Evolutionary conservation across 2,797 vertebrate genomes (phyloP), one percentile per base, ranked within the genome.

Genomic region (Arrhamphus sclerolepis): DNA sequence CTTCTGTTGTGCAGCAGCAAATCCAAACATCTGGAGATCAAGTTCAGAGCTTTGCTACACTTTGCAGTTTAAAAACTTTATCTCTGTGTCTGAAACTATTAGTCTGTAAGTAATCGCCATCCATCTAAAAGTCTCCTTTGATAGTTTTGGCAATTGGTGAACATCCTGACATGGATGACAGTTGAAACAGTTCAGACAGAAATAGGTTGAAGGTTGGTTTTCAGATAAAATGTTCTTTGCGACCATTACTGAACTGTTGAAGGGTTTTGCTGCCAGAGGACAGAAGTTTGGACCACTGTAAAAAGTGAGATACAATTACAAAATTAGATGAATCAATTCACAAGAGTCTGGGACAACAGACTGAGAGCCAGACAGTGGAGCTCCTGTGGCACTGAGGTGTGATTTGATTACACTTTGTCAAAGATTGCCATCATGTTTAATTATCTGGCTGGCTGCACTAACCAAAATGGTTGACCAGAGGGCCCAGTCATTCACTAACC

Each of bases 341-440:
- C 68, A 38, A 59, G 62, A 5, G 17, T 31, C 31, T 21, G 55
- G n/a, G 72, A 56, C 42, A 56, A 39, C 57, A 80, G 68, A 70
- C 54, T 29, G 54, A 56, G 76, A 66, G 56, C 26, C 81, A 86
- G 85, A 78, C 78, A 67, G 56, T 2, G n/a, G 28, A 34, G 80
- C 63, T 82, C 60, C 67, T 66, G 63, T 66, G 71, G 71, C 67
- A 72, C 74, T 22, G 78, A 85, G 79, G 83, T 86, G 87, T 67
- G 86, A 81, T 84, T 76, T 60, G 78, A 89, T 86, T 83, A 76
- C 68, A 77, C 66, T 41, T 74, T 85, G 79, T 89, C 88, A 89
- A 82, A 87, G 79, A 86, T 82, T 78, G 81, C 83, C 76, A 86
- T 90, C 86, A 78, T 50, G 69, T 87, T 87, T 89, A 89, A 91